phyloP scores from a whole-genome alignment of 2,797 vertebrate genomes.

The Enteromius afrohamiltoni region DNA sequence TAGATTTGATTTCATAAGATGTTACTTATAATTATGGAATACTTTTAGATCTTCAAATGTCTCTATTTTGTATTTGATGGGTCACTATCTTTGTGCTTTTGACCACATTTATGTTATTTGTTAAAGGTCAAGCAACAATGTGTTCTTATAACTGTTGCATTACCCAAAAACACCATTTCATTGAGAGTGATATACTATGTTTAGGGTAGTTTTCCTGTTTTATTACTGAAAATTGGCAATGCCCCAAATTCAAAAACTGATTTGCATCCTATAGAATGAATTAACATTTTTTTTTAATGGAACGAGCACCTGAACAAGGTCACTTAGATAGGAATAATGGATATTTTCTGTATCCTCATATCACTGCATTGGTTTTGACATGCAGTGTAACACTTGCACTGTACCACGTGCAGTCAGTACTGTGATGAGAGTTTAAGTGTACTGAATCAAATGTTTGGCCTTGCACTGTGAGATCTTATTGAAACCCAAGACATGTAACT shows the following conservation, averaged over 20 bases:
- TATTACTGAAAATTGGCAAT: background rate
- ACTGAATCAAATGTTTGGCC: background rate
- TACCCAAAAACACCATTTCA: background rate
- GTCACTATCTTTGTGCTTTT: conserved; percentile 19
- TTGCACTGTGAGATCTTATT: background rate
- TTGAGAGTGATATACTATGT: background rate
- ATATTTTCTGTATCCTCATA: background rate
- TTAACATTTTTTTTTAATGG: background rate
- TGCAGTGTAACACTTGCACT: background rate
- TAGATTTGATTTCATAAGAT: background rate
- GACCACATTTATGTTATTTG: background rate
- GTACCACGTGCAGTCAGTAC: conserved; percentile 29
- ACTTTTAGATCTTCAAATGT: conserved; percentile 14
- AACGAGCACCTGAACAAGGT: conserved; percentile 40
- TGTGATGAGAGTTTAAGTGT: conserved; percentile 17
- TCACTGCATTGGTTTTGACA: conserved; percentile 4
- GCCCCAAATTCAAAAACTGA: background rate
- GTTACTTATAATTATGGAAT: conserved; percentile 14
- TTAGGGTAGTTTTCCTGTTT: background rate
- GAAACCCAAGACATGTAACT: background rate
- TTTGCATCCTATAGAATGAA: background rate
- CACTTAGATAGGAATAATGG: background rate
- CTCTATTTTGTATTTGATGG: conserved; percentile 31
- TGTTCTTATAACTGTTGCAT: background rate
- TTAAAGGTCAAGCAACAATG: conserved; percentile 32